A percentile compares a stretch with the other conserved stretches of the same genome.
Evolutionary conservation across 2,888 invertebrate species (phyloP).

Genomic region (Ichneumoninae sp.): DNA sequence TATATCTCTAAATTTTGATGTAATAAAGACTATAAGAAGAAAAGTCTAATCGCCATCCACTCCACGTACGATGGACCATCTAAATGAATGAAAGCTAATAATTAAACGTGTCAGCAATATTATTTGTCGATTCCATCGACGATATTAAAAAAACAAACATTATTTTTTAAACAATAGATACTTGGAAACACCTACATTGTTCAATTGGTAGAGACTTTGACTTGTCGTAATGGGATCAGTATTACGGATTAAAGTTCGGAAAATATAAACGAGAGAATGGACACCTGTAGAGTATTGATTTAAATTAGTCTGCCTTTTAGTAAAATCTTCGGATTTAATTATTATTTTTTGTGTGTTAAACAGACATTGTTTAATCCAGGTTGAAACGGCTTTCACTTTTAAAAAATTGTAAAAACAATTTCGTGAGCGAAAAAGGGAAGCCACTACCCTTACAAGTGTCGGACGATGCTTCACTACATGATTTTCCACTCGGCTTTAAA

Average conservation of each 20-base stretch:
- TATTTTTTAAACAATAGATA: background rate
- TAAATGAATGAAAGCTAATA: too few relatives aligned
- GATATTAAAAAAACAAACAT: background rate
- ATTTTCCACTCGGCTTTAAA: slow-evolving; percentile 71
- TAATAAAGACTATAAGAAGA: too few relatives aligned
- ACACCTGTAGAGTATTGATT: background rate
- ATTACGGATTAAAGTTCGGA: background rate
- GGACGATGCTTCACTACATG: slow-evolving; percentile 64
- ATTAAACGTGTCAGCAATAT: too few relatives aligned
- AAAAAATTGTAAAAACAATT: slow-evolving; percentile 31
- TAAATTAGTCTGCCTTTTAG: background rate
- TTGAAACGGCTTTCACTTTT: background rate
- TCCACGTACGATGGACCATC: too few relatives aligned
- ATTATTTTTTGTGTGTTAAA: background rate
- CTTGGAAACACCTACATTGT: background rate
- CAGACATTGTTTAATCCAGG: background rate
- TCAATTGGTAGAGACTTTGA: background rate
- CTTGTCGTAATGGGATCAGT: background rate
- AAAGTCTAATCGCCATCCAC: too few relatives aligned
- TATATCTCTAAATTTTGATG: too few relatives aligned
- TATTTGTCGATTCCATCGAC: background rate
- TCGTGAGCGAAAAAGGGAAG: slow-evolving; percentile 45
- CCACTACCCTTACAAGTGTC: slow-evolving; percentile 5
- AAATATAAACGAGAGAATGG: background rate
- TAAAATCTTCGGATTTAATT: background rate